Base-by-base conservation (phyloP, 1,140 invertebrate genomes). In the Solenopsis fugax region DNA sequence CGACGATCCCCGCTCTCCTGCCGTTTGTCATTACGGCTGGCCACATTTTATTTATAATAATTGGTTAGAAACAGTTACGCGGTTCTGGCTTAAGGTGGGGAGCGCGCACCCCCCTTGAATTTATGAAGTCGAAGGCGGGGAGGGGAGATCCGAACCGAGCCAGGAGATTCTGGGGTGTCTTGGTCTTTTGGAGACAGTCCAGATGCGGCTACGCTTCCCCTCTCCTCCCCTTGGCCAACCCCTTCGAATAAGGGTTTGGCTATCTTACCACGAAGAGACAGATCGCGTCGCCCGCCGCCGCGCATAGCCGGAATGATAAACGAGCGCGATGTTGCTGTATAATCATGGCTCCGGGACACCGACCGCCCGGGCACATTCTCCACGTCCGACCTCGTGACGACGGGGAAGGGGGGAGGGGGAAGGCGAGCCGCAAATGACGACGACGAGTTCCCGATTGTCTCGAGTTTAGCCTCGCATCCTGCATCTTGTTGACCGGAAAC, bases 11-110 rank as follows among this genome's bases (percentile, higher is more conserved):
- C 34, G 85, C 62, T 62, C 65, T 69, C 80, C 88, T 90, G 93
- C 91, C 92, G 89, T 94, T 94, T 94, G 92, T 94, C 93, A 94
- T 94, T 93, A 93, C 89, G 89, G 85, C 88, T 93, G 90, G 91
- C 91, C 90, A 92, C 92, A 93, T 93, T 94, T 94, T 94, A 94
- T 94, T 94, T 94, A 94, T 94, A 94, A 94, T 94, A 94, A 94
- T 94, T 93, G 93, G 93, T 93, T 93, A 87, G 93, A 93, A 94
- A 94, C 93, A 93, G 93, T 94, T 94, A 94, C 90, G 92, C 81
- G 91, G 89, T 93, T 92, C 90, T 91, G 76, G 81, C 88, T 92
- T 87, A 88, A 91, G 90, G 75, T 86, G 86, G 85, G 88, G 90
- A 67, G 85, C 71, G 76, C 67, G 77, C 45, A 0, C 12, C 21